phyloP scores from a whole-genome alignment of 2,113 vertebrate genomes.

The Apistogramma diplotaenia region DNA sequence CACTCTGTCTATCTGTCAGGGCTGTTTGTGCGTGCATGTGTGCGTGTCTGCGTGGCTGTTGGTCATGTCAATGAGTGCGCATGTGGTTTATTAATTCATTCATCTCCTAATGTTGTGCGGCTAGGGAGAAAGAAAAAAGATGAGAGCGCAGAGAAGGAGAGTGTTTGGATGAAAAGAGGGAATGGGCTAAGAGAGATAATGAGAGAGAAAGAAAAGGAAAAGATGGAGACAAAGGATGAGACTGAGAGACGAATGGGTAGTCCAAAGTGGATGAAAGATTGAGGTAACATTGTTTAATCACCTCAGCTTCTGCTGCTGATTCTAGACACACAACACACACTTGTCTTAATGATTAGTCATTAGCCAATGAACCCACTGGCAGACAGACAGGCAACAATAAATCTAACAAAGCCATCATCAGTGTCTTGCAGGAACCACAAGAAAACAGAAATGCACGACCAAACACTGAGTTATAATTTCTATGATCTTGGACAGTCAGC shows the following conservation, averaged over 20 bases:
- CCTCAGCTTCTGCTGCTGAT: conserved; percentile 53
- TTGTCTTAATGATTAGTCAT: conserved; percentile 67
- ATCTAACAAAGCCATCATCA: conserved; percentile 57
- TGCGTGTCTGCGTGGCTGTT: background rate
- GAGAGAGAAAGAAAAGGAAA: background rate
- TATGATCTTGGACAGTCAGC: conserved; percentile 24
- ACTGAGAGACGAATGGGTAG: conserved; percentile 35
- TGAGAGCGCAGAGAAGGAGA: background rate
- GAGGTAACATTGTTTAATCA: conserved; percentile 66
- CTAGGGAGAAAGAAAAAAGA: conserved; percentile 48
- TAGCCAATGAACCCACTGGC: conserved; percentile 63
- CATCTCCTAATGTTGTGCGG: conserved; percentile 67
- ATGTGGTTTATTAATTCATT: conserved; percentile 65
- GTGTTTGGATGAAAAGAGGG: conserved; percentile 29
- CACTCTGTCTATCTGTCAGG: conserved; percentile 56
- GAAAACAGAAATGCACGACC: conserved; percentile 43
- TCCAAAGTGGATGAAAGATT: conserved; percentile 56
- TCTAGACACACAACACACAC: conserved; percentile 54
- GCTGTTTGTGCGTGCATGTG: conserved; percentile 1
- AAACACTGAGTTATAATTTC: conserved; percentile 33
- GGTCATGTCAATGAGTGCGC: background rate
- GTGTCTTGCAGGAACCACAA: conserved; percentile 27
- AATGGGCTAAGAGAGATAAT: conserved; percentile 14
- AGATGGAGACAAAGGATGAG: conserved; percentile 10
- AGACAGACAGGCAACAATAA: conserved; percentile 49